Percentiles rank a stretch among this genome's conserved stretches.
Evolutionary conservation across 2,888 invertebrate genomes (phyloP).

Genomic region (Pterostichus niger): DNA sequence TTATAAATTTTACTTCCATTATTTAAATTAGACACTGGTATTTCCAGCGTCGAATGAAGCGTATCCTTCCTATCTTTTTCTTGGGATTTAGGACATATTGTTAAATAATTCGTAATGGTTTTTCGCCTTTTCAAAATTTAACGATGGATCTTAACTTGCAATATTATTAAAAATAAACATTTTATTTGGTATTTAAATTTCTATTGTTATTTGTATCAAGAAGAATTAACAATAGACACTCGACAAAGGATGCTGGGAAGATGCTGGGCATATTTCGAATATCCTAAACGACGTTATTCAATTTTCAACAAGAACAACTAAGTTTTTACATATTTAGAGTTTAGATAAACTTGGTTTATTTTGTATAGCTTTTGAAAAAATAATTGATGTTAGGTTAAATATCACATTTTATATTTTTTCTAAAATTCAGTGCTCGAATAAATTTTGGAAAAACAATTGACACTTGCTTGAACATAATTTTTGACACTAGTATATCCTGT

Average conservation of each 20-base stretch:
- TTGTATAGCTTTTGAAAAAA: no score
- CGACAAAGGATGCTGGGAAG: not conserved
- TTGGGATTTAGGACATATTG: constrained; percentile 10
- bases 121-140: constrained; percentile 12
- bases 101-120: constrained; percentile 12
- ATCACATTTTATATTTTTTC: no score
- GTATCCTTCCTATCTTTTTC: constrained; percentile 3
- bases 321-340: no score
- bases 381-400: no score
- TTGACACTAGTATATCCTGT: no score
- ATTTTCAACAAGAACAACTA: no score
- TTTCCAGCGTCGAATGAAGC: constrained; percentile 30
- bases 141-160: constrained; percentile 14
- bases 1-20: constrained; percentile 58
- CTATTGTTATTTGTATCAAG: not conserved
- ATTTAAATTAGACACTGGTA: constrained; percentile 55
- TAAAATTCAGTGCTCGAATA: no score
- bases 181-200: constrained; percentile 34
- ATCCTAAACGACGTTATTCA: no score
- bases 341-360: no score
- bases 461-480: no score
- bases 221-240: not conserved
- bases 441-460: no score
- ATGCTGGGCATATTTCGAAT: no score
- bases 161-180: constrained; percentile 29